Base-by-base conservation (phyloP, 2,113 vertebrate genomes). In the Gasterosteus aculeatus region DNA sequence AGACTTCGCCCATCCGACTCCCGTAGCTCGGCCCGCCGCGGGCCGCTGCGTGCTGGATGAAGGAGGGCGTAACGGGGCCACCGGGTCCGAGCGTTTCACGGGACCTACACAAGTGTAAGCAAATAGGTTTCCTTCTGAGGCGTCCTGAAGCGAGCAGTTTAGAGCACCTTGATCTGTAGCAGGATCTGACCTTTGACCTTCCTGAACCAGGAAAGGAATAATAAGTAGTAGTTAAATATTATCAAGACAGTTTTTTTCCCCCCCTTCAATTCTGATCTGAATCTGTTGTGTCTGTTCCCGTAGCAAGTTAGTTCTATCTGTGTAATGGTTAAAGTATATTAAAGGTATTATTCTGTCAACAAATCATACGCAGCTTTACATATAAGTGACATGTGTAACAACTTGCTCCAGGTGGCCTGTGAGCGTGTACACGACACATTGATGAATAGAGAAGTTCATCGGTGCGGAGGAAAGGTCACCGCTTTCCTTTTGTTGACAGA, bases 1-100 rank as follows among this genome's bases (percentile, higher is more conserved):
- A 26, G 22, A 93, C 83, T 5, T 93, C 86, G 88, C 85, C 82
- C 82, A 41, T 69, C 78, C 77, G 67, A 67, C 89, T 91, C 89
- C 22, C 22, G 22, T 26, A 26, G 22, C 22, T 26, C 22, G 22
- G 22, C 22, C 22, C 22, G 22, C 22, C 22, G 22, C 22, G 22
- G 22, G 22, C 22, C 22, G 22, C 22, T 26, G 22, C 22, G 22
- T 26, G 22, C 22, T 26, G 22, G 22, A 26, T 26, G 22, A 26
- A 26, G 22, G 22, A 26, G 22, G 22, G 22, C 22, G 22, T 26
- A 1, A 26, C 22, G 22, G 22, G 22, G 22, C 22, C 22, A 26
- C 22, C 22, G 22, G 1, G 22, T 26, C 22, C 22, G 22, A 26
- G 22, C 22, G 22, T 26, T 26, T 26, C 22, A 26, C 22, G 22